Evolutionary conservation across 2,797 vertebrate species (phyloP).

Genomic region (Parotocinclus haroldoi): DNA sequence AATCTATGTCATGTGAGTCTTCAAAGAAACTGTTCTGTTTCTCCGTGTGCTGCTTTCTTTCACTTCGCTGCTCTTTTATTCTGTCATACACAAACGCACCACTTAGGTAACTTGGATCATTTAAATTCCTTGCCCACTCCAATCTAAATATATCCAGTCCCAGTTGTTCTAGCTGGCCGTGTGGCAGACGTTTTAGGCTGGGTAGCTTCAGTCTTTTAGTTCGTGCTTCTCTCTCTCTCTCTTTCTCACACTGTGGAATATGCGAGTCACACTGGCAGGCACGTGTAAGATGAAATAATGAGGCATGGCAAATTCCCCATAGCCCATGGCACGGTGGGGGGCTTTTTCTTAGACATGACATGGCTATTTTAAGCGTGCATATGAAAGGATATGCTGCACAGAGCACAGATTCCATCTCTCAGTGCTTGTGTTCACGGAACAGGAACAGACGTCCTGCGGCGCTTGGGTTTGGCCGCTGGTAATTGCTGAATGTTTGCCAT

Average conservation of each 20-base stretch:
- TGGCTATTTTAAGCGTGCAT: slow-evolving; percentile 65
- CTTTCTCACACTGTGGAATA: slow-evolving; percentile 46
- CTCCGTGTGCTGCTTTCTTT: too few species aligned
- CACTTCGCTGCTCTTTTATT: too few species aligned
- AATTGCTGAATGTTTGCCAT: background rate
- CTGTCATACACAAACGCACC: too few species aligned
- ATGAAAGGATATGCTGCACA: slow-evolving; percentile 45
- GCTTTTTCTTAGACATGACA: slow-evolving; percentile 59
- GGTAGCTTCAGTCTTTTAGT: slow-evolving; percentile 19
- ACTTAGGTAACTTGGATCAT: too few species aligned
- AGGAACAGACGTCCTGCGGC: background rate
- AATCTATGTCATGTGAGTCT: too few species aligned
- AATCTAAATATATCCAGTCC: slow-evolving; percentile 30
- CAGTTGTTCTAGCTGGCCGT: slow-evolving; percentile 13
- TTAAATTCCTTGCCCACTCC: background rate
- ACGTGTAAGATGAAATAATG: slow-evolving; percentile 60
- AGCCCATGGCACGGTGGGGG: slow-evolving; percentile 47
- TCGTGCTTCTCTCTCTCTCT: slow-evolving; percentile 42
- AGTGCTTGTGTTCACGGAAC: slow-evolving; percentile 1
- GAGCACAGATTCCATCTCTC: slow-evolving; percentile 16
- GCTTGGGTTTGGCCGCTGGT: background rate
- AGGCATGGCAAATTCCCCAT: slow-evolving; percentile 54
- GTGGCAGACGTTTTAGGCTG: slow-evolving; percentile 28
- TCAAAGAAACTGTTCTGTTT: too few species aligned
- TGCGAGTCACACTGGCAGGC: slow-evolving; percentile 22